phyloP scores from a whole-genome alignment of 1,140 invertebrate genomes.

The Thaumatotibia leucotreta region DNA sequence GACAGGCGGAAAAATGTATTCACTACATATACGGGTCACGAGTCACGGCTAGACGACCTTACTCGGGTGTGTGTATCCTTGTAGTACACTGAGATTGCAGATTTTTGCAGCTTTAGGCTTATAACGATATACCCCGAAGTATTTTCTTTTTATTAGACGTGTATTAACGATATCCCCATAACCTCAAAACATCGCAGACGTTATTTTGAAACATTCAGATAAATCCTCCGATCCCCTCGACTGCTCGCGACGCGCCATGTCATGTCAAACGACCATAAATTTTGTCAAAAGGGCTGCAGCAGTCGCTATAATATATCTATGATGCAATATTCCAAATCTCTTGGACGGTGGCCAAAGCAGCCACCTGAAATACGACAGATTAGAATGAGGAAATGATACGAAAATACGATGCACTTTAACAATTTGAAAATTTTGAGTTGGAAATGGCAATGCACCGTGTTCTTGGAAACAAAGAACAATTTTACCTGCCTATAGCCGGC shows the following conservation, averaged over 20 bases:
- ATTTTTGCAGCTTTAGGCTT: no score
- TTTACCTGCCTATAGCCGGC: no score
- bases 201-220: not conserved
- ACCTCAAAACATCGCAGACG: not conserved
- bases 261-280: constrained; percentile 3
- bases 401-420: constrained; percentile 16
- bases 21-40: no score
- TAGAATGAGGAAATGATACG: constrained; percentile 22
- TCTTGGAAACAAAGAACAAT: no score
- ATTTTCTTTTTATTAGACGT: no score
- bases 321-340: constrained; percentile 15
- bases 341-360: constrained; percentile 20
- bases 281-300: not conserved
- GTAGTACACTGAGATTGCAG: no score
- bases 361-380: constrained; percentile 17
- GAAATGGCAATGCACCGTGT: no score
- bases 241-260: not conserved
- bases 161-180: no score
- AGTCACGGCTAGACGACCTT: no score
- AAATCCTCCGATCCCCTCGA: not conserved
- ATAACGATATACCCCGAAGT: no score
- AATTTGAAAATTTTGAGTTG: not conserved
- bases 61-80: no score
- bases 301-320: constrained; percentile 12
- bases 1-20: no score